phyloP scores from a whole-genome alignment of 2,113 vertebrate genomes.

The Chlorodrepanis virens region DNA sequence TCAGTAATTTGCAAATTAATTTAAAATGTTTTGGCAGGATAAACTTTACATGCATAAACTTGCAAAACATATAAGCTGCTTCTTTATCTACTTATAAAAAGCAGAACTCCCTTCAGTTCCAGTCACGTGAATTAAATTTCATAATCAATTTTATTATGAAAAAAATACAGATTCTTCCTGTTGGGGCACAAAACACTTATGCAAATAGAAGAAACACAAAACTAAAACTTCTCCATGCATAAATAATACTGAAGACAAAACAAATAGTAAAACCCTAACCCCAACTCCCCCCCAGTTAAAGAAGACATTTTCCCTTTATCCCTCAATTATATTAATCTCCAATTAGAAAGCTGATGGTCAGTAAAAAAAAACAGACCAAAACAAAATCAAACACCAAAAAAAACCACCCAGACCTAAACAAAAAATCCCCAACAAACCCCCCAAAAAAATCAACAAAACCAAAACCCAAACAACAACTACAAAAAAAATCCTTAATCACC shows the following conservation, averaged over 20 bases:
- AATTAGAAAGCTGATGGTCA: not conserved
- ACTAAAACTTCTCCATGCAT: not conserved
- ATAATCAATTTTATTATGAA: not conserved
- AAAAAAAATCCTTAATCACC: not conserved
- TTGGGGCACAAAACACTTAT: not conserved
- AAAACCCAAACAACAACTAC: not conserved
- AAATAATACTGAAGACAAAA: not conserved
- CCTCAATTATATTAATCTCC: not conserved
- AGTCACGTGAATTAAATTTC: not conserved
- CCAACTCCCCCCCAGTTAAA: not conserved
- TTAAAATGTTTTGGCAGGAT: conserved; percentile 17
- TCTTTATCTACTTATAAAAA: not conserved
- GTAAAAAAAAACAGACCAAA: not conserved
- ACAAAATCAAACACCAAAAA: fast-evolving
- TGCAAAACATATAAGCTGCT: not conserved
- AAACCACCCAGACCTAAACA: no score
- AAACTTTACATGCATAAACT: not conserved
- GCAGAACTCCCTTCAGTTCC: not conserved
- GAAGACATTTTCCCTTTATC: not conserved
- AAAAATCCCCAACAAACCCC: not conserved
- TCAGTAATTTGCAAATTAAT: conserved; percentile 11
- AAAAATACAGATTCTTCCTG: not conserved
- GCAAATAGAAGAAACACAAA: not conserved
- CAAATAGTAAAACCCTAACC: not conserved
- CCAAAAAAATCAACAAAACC: not conserved